Evolutionary conservation across 2,113 vertebrate genomes (phyloP).

Genomic region (Cathartes aura): DNA sequence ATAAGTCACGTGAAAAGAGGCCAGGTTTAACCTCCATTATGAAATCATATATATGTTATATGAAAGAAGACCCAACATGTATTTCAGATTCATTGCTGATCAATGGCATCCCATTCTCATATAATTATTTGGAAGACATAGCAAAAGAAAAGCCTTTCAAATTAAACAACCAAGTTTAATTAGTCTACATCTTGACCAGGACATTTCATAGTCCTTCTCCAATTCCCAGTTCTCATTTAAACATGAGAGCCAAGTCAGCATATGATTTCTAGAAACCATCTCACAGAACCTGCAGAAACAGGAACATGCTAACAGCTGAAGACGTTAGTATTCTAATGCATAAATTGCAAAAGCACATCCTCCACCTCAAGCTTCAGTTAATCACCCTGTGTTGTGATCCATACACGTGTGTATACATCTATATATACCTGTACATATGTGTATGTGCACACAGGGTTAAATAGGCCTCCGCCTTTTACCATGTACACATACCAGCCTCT

Average conservation of each 20-base stretch:
- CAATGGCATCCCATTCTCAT: background rate
- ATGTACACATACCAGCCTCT: background rate
- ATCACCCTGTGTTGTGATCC: background rate
- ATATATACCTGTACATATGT: fast-evolving
- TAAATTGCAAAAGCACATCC: background rate
- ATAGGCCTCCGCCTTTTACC: background rate
- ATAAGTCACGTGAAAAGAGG: background rate
- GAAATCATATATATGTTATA: background rate
- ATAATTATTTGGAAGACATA: background rate
- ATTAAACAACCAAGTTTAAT: background rate
- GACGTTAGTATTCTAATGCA: background rate
- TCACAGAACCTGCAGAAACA: background rate
- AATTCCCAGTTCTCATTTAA: background rate
- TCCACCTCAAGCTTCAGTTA: background rate
- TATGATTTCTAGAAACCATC: background rate
- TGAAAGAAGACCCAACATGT: background rate
- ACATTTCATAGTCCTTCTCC: background rate
- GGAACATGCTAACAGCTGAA: background rate
- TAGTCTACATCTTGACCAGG: background rate
- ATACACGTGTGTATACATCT: too few relatives aligned
- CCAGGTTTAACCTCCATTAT: background rate
- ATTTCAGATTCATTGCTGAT: background rate
- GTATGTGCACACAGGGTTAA: background rate
- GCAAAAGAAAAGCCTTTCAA: background rate
- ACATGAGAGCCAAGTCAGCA: background rate